A percentile compares a stretch with the other conserved stretches of the same genome.
These are phyloP conservation scores for Drosophila recens DNA, from an alignment of 2,888 invertebrate genomes.

Conservation along the genomic window DNA sequence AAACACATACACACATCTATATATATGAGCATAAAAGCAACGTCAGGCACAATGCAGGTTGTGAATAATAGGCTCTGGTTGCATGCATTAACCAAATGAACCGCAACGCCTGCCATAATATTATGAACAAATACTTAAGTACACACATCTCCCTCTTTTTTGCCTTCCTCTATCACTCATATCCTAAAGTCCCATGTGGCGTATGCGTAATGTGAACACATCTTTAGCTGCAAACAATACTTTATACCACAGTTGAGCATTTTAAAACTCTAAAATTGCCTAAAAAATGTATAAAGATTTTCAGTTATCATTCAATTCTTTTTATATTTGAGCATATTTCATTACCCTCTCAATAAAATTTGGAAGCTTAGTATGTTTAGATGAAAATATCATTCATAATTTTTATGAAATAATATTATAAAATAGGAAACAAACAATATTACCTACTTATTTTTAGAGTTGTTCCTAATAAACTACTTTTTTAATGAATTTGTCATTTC, in stretches of 20 bases:
- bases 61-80: conserved; percentile 68
- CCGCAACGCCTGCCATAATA: conserved; percentile 68
- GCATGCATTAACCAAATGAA: conserved; percentile 77
- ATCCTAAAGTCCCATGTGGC: conserved; percentile 40
- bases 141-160: conserved; percentile 6
- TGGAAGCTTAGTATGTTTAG: background rate
- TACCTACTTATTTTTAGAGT: too few species aligned
- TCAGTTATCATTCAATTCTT: too few species aligned
- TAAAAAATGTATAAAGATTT: background rate
- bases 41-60: conserved; percentile 41
- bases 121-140: conserved; percentile 62
- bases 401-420: background rate
- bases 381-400: background rate
- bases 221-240: conserved; percentile 30
- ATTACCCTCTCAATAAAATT: background rate
- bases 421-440: too few species aligned
- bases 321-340: too few species aligned
- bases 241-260: background rate
- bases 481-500: too few species aligned
- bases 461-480: too few species aligned
- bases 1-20: background rate
- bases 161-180: background rate
- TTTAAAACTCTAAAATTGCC: background rate
- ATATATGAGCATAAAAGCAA: conserved; percentile 1
- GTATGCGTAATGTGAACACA: conserved; percentile 57